Conservation (phyloP, 2,888 invertebrate species). For the Nasonia oneida region DNA sequence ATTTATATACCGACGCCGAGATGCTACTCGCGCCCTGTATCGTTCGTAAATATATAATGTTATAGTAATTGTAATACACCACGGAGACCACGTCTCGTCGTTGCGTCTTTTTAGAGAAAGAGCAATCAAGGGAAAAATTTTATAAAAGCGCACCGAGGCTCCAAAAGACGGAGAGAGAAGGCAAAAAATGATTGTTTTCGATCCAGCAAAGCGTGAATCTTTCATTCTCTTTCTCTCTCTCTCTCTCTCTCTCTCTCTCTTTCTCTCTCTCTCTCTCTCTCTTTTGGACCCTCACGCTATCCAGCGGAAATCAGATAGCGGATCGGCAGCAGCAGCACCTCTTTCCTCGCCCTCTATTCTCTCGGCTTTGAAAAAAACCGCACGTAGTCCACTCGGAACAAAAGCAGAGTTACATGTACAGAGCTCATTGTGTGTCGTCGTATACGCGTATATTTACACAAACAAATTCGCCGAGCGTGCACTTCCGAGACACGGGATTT, state of each 20-base stretch:
- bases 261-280: constrained; percentile 15
- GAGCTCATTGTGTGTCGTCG: not conserved
- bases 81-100: too few relatives aligned
- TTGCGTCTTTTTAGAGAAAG: not conserved
- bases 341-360: constrained; percentile 2
- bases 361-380: not conserved
- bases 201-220: constrained; percentile 58
- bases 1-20: constrained; percentile 34
- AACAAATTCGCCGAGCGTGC: constrained; percentile 3
- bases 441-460: not conserved
- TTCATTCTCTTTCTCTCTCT: constrained; percentile 5
- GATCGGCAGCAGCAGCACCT: constrained; percentile 30
- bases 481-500: not conserved
- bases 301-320: constrained; percentile 51
- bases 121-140: not conserved
- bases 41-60: constrained; percentile 24
- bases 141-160: not conserved
- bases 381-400: constrained; percentile 11
- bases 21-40: constrained; percentile 18
- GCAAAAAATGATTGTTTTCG: constrained; percentile 43
- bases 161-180: not conserved
- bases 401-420: not conserved
- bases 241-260: constrained; percentile 1
- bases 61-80: constrained; percentile 40
- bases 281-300: not conserved